These are phyloP conservation scores for Scolopax mira DNA, from an alignment of 2,113 vertebrate species.

Conservation along the genomic window DNA sequence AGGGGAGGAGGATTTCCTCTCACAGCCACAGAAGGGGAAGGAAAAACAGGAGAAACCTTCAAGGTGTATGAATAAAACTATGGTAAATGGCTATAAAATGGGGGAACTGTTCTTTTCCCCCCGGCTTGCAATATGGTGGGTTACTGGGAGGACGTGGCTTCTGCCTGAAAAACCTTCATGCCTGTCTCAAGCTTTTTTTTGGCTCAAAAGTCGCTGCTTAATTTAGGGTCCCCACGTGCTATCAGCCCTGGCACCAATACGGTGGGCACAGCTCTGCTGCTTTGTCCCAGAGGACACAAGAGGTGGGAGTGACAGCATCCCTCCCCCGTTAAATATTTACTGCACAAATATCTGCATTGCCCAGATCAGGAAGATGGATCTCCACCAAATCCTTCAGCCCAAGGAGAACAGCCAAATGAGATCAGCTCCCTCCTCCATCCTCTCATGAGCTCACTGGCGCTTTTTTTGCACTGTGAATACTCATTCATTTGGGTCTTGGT, in stretches of 20 bases:
- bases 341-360: neutral
- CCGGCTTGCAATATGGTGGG: no score
- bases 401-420: neutral
- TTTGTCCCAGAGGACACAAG: neutral
- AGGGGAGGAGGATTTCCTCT: neutral
- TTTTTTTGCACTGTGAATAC: neutral
- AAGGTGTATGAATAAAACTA: neutral
- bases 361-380: neutral
- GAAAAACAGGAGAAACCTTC: neutral
- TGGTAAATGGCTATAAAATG: neutral
- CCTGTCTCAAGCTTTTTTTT: neutral
- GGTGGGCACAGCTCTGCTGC: neutral
- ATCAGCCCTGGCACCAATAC: no score
- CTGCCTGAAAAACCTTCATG: neutral
- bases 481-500: neutral
- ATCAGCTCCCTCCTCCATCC: neutral
- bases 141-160: neutral
- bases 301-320: neutral
- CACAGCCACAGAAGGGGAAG: neutral
- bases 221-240: neutral
- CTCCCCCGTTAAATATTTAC: neutral
- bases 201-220: neutral
- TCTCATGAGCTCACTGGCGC: accelerated
- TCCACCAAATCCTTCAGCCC: neutral
- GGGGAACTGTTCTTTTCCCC: neutral